Evolutionary conservation across 2,113 vertebrate species (phyloP).

Genomic region (Pomatostomus ruficeps): DNA sequence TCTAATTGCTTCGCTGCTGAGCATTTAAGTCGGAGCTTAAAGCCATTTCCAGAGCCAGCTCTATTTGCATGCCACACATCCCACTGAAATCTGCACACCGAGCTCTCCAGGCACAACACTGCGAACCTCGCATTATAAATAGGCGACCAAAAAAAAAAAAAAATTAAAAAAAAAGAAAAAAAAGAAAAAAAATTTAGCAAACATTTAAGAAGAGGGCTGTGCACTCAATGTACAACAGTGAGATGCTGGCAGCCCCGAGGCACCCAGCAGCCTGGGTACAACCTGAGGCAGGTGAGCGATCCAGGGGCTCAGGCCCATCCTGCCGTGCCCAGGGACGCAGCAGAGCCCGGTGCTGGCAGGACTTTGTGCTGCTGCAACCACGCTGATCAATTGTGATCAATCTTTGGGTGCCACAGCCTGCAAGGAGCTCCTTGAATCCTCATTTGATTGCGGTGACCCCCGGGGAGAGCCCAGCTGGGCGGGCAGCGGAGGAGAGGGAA

Average conservation of each 20-base stretch:
- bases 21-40: background rate
- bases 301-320: fast-evolving
- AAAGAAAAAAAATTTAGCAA: no score
- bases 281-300: background rate
- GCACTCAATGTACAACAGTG: background rate
- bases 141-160: background rate
- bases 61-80: background rate
- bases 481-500: background rate
- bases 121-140: background rate
- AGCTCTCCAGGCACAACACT: background rate
- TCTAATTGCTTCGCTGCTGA: background rate
- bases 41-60: background rate
- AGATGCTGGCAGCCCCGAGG: background rate
- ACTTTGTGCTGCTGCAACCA: background rate
- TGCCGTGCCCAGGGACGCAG: background rate
- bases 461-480: background rate
- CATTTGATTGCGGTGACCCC: fast-evolving
- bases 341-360: background rate
- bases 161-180: background rate
- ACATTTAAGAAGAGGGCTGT: background rate
- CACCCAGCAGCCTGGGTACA: background rate
- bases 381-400: no score
- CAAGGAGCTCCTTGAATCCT: background rate
- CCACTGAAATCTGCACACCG: background rate
- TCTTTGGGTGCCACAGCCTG: no score